Base-by-base conservation (phyloP, 2,888 invertebrate genomes). In the Hirtodrosophila trivittata region DNA sequence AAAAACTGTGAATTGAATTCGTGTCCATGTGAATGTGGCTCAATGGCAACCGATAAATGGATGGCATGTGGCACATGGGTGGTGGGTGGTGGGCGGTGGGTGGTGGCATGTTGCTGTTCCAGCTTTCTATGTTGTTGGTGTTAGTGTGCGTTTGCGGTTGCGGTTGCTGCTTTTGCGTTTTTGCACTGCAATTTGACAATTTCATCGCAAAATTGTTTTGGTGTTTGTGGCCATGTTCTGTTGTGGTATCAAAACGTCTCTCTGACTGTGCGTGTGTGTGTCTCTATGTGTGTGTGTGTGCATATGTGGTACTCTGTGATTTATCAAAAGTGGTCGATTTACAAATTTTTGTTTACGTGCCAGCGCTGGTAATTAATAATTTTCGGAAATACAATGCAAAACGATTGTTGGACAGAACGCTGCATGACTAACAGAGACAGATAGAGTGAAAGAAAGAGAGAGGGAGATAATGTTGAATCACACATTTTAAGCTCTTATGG, bases 121-220 rank as follows among this genome's bases (percentile, higher is more conserved):
- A n/a, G n/a, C n/a, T n/a, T n/a, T n/a, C n/a, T n/a, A n/a, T n/a
- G n/a, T n/a, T n/a, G 37, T 14, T 35, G 43, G 13, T 38, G 62
- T 55, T 80, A 54, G 49, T 69, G 63, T 83, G 66, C 73, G 69
- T 49, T 71, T 78, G 78, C 50, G 86, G 78, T 86, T 86, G 77
- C 63, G 84, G 85, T 77, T 57, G 58, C 49, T 78, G 86, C 76
- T 83, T 66, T 66, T 73, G 66, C 85, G 87, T 78, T 80, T 80
- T 81, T 86, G 57, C 82, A 58, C 62, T 81, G 78, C 85, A 80
- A 80, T 80, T 80, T 80, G 78, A 80, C 78, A 86, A 86, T 80
- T 80, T 86, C 87, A 86, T 86, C 70, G 87, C 87, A 74, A 80
- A 86, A 80, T 80, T 80, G 87, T 86, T 80, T 80, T 80, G 78